Evolutionary conservation across 2,113 vertebrate species (phyloP).

Genomic region (Phasianus colchicus): DNA sequence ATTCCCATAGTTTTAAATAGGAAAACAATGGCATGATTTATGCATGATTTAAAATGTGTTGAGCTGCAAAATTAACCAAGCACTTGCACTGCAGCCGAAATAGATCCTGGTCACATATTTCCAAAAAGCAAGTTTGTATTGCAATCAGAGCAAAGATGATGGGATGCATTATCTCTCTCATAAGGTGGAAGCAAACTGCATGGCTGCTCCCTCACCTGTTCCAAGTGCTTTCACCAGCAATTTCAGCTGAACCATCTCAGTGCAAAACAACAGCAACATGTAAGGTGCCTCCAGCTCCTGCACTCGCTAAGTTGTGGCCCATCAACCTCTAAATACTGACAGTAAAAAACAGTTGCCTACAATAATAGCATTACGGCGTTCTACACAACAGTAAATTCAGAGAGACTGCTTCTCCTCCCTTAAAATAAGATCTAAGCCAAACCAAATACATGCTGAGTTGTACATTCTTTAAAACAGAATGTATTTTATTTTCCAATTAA

Average conservation of each 20-base stretch:
- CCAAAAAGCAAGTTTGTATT: background rate
- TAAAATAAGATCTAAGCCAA: background rate
- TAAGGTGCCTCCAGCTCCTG: background rate
- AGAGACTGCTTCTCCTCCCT: background rate
- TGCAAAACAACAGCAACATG: background rate
- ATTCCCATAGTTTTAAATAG: constrained; percentile 18
- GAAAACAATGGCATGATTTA: constrained; percentile 32
- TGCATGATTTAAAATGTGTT: background rate
- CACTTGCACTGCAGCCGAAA: background rate
- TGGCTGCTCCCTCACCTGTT: background rate
- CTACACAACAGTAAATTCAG: background rate
- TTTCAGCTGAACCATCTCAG: background rate
- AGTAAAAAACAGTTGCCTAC: background rate
- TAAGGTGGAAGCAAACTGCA: background rate
- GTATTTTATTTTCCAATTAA: background rate
- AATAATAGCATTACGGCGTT: background rate
- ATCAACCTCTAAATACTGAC: background rate
- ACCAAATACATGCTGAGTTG: background rate
- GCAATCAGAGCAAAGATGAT: background rate
- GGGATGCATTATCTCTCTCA: rapidly evolving
- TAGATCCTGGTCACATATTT: background rate
- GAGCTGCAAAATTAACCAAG: background rate
- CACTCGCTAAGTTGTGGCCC: background rate
- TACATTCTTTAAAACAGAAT: background rate
- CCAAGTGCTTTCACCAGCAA: background rate